Percentiles rank a stretch among this genome's conserved stretches.
Evolutionary conservation across 2,888 invertebrate species (phyloP).

Genomic region (Antheraea yamamai): DNA sequence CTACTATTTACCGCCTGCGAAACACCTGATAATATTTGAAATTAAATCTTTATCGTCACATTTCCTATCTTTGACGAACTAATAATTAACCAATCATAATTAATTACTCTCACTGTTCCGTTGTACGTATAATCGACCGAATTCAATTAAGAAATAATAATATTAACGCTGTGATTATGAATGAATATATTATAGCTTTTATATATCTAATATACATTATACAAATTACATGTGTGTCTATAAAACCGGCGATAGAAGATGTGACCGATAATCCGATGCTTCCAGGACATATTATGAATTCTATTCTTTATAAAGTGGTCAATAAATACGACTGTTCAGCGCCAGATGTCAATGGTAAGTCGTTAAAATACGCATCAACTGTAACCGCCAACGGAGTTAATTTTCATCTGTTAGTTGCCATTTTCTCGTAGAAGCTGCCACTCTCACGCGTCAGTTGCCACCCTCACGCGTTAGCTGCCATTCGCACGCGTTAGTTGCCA

Average conservation of each 20-base stretch:
- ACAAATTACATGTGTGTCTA: neutral
- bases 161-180: slow-evolving; percentile 18
- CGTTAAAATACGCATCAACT: neutral
- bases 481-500: too few species aligned
- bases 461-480: neutral
- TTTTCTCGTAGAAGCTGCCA: neutral
- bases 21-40: neutral
- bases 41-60: slow-evolving; percentile 18
- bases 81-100: slow-evolving; percentile 20
- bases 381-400: neutral
- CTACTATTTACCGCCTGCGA: neutral
- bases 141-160: neutral
- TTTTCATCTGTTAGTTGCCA: neutral
- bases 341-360: slow-evolving; percentile 38
- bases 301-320: slow-evolving; percentile 41
- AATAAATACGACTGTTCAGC: slow-evolving; percentile 47
- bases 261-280: neutral
- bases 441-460: neutral
- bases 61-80: slow-evolving; percentile 22
- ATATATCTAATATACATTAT: neutral
- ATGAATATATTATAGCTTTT: slow-evolving; percentile 1
- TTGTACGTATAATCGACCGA: neutral
- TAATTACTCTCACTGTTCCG: slow-evolving; percentile 16
- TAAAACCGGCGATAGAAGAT: slow-evolving; percentile 2
- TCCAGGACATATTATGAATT: slow-evolving; percentile 32